Conservation (phyloP, 2,888 invertebrate genomes). For the Xylota sylvarum region DNA sequence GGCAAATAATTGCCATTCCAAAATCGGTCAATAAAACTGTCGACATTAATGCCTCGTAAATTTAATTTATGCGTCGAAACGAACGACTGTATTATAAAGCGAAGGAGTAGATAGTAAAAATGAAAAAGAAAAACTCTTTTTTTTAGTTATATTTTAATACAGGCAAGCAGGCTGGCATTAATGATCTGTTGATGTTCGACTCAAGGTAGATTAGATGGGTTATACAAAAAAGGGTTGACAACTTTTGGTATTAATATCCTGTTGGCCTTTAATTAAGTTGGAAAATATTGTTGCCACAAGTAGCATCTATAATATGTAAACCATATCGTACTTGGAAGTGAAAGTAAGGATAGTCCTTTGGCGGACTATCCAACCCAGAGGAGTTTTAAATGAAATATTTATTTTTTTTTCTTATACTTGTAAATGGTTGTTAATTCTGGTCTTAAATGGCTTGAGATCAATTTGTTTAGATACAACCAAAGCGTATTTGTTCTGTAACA, state of each 20-base stretch:
- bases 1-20: slow-evolving; percentile 43
- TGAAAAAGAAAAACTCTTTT: neutral
- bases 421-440: too few relatives aligned
- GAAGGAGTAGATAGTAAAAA: neutral
- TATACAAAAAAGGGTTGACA: neutral
- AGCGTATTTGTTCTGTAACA: too few relatives aligned
- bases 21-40: slow-evolving; percentile 43
- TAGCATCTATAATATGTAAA: neutral
- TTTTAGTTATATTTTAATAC: slow-evolving; percentile 1
- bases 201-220: neutral
- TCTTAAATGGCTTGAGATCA: too few relatives aligned
- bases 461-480: too few relatives aligned
- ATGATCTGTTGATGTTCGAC: neutral
- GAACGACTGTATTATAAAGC: slow-evolving; percentile 9
- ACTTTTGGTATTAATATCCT: neutral
- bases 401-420: too few relatives aligned
- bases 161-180: neutral
- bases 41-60: slow-evolving; percentile 52
- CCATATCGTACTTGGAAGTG: too few relatives aligned
- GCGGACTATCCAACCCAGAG: too few relatives aligned
- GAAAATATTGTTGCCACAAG: too few relatives aligned
- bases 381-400: too few relatives aligned
- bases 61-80: slow-evolving; percentile 60
- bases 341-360: too few relatives aligned
- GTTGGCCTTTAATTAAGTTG: neutral